Base-by-base conservation (phyloP, 1,140 invertebrate species). In the Zaprionus africanus region DNA sequence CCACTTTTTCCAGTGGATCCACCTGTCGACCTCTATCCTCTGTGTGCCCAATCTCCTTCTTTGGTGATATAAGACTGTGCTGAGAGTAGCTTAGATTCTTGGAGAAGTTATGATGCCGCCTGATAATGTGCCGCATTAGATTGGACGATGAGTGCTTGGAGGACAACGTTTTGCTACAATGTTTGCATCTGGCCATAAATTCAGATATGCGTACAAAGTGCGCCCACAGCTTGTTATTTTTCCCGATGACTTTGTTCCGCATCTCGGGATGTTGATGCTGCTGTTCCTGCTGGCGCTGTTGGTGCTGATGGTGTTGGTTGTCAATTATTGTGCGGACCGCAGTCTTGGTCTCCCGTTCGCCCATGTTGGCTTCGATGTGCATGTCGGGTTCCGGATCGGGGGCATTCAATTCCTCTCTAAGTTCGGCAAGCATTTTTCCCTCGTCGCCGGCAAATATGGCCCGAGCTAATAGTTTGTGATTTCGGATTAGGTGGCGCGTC, bases 191-290 rank as follows among this genome's bases (percentile, higher is more conserved):
- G 49, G 86, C 85, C 78, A 85, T 81, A 41, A 90, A 88, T 53
- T 88, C 85, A 0, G 85, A 90, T 19, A 88, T 88, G 17, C 85
- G 85, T 5, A 82, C 66, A 51, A 88, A 88, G 38, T 88, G 85
- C n/a, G 85, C 85, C 85, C 85, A 88, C n/a, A 88, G 63, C 36
- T 88, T 88, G 19, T 90, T 88, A 59, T 88, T 88, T 19, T 90
- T 88, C 12, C 85, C 85, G 49, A 88, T 90, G 1, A 88, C 79
- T 65, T 90, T 88, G 66, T 88, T 88, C 2, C 84, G 84, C 36
- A 57, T 54, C 53, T 90, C 83, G 0, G 76, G 22, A 5, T 73
- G 81, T 2, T 70, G 82, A 5, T 88, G 22, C 1, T 74, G 74
- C 2, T 71, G 72, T 17, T 84, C 64, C 22, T 73, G 78, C 2